Evolutionary conservation across 1,140 invertebrate species (phyloP).

Genomic region (Cyclargus thomasi): DNA sequence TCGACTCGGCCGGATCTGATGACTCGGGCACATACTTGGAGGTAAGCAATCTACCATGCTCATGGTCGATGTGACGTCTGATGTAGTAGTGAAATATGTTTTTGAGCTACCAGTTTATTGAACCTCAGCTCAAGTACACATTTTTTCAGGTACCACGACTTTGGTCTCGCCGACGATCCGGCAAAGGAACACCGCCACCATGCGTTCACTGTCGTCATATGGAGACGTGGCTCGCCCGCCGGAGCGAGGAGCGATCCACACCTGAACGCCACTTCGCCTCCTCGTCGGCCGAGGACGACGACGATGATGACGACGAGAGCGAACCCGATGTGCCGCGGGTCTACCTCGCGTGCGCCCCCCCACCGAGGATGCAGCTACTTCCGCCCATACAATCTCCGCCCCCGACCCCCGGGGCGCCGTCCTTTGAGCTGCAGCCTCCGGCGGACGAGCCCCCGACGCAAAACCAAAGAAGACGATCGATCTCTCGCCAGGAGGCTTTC

Average conservation of each 20-base stretch:
- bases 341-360: slow-evolving; percentile 81
- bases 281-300: slow-evolving; percentile 74
- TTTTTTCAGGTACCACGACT: slow-evolving; percentile 76
- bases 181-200: slow-evolving; percentile 77
- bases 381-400: slow-evolving; percentile 72
- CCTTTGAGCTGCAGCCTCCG: slow-evolving; percentile 74
- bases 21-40: slow-evolving; percentile 80
- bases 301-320: slow-evolving; percentile 76
- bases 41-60: slow-evolving; percentile 40
- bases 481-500: slow-evolving; percentile 87
- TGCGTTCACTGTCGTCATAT: slow-evolving; percentile 81
- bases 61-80: not conserved
- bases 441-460: slow-evolving; percentile 61
- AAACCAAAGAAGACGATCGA: slow-evolving; percentile 77
- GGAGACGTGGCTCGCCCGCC: slow-evolving; percentile 77
- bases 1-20: slow-evolving; percentile 83
- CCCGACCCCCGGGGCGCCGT: slow-evolving; percentile 70
- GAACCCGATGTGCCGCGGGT: slow-evolving; percentile 73
- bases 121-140: not conserved
- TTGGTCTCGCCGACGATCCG: slow-evolving; percentile 78
- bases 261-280: slow-evolving; percentile 68
- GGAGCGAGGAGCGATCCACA: slow-evolving; percentile 69
- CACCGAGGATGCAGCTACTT: slow-evolving; percentile 53
- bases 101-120: not conserved
- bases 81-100: too few species aligned